Percentiles rank a stretch among this genome's conserved stretches.
These are phyloP conservation scores for Oceanites oceanicus DNA, from an alignment of 2,113 vertebrate species.

Conservation along the genomic window DNA sequence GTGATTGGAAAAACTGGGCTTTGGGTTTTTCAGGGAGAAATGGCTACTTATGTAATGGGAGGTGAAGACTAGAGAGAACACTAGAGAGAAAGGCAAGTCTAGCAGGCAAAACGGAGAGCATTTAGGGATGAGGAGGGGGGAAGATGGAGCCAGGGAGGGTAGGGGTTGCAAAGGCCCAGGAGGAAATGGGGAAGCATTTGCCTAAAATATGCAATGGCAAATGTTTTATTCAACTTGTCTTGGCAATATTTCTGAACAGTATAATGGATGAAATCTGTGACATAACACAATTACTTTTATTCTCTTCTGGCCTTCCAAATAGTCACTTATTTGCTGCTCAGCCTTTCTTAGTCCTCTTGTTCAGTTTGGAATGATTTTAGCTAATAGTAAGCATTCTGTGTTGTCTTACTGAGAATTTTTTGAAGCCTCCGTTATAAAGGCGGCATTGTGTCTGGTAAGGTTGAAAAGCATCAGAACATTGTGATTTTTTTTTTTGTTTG, in stretches of 20 bases:
- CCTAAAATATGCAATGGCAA: background rate
- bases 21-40: background rate
- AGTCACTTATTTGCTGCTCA: background rate
- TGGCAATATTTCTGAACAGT: background rate
- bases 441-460: background rate
- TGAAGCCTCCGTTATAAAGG: constrained; percentile 15
- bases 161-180: background rate
- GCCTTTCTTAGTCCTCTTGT: background rate
- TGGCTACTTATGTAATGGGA: background rate
- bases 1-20: background rate
- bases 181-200: background rate
- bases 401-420: background rate
- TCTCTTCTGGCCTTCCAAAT: background rate
- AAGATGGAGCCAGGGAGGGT: background rate
- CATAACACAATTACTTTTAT: background rate
- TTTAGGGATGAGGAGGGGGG: background rate
- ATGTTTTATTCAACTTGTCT: background rate
- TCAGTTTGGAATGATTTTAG: background rate
- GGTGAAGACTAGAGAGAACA: background rate
- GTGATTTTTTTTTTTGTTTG: background rate
- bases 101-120: background rate
- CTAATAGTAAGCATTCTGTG: background rate
- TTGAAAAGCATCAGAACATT: constrained; percentile 11
- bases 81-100: background rate
- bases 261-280: background rate